phyloP scores from a whole-genome alignment of 2,888 invertebrate genomes.

The Torymus tubicola region DNA sequence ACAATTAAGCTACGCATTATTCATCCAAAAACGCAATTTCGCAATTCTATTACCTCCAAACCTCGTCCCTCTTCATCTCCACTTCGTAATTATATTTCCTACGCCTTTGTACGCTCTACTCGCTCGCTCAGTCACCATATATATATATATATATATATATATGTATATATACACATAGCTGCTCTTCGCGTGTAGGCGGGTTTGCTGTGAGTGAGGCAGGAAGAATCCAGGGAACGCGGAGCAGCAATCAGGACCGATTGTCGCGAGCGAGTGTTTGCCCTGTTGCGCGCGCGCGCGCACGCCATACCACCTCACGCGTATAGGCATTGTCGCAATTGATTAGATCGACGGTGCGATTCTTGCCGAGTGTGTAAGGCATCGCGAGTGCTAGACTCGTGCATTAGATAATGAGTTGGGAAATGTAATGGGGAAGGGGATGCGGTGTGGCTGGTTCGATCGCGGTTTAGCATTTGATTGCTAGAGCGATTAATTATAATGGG shows the following conservation, averaged over 20 bases:
- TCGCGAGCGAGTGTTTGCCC: constrained; percentile 23
- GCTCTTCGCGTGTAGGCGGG: too few species aligned
- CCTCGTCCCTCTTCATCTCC: too few species aligned
- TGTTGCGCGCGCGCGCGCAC: background rate
- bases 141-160: too few species aligned
- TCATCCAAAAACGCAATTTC: too few species aligned
- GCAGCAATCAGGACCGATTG: constrained; percentile 32
- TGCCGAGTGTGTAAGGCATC: background rate
- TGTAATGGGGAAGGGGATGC: background rate
- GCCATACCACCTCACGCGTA: background rate
- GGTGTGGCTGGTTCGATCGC: background rate
- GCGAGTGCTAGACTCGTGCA: background rate
- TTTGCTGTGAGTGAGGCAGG: too few species aligned
- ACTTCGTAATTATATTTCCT: too few species aligned
- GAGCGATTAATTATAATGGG: too few species aligned
- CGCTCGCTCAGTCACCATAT: background rate
- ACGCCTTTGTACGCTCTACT: too few species aligned
- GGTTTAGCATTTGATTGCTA: background rate
- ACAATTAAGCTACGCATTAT: too few species aligned
- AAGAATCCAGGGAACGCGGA: constrained; percentile 25
- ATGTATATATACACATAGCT: background rate
- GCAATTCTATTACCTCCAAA: too few species aligned
- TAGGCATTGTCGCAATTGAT: constrained; percentile 22
- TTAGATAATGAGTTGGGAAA: background rate
- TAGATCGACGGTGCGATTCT: constrained; percentile 3